Base-by-base conservation (phyloP, 2,888 invertebrate species). In the Drosophila prostipennis region DNA sequence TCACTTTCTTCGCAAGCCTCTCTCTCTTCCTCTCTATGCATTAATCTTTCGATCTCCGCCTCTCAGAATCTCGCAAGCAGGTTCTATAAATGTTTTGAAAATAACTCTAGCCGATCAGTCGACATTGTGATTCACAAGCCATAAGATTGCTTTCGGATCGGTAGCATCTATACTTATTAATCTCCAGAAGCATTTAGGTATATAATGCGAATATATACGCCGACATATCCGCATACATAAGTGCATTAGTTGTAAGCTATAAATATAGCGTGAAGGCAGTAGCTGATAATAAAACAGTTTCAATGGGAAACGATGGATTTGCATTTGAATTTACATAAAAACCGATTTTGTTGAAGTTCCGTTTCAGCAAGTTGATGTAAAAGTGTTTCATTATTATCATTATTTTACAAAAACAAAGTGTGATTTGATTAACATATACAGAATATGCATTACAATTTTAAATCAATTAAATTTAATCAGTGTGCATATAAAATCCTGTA, bases 31-130 rank as follows among this genome's bases (percentile, higher is more conserved):
- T 11, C 16, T 19, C 2, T 10, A 3, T 14, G n/a, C 7, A 40
- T 5, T 45, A 10, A 11, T 14, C 29, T 55, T 26, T n/a, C 52
- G 10, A 26, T 40, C 39, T 11, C 7, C 4, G 6, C 6, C 16
- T 49, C 26, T 67, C 23, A 23, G 36, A 34, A 46, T 49, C n/a
- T 67, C 43, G 26, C 61, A 70, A 84, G 74, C 81, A 78, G 78
- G 85, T 81, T 84, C 78, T 81, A 80, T 78, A 63, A 74, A 73
- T 37, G 39, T 43, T 45, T 52, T 29, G 26, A 39, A 13, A 55
- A 10, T 32, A 16, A 32, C 55, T 61, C 39, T 19, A 57, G n/a
- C 49, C n/a, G 48, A 54, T 85, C 78, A 81, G 85, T 81, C 67
- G 64, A 59, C 45, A 54, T 60, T 54, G 51, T 45, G 51, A 60